phyloP scores from a whole-genome alignment of 2,888 invertebrate genomes.

The Gasteruption jaculator region DNA sequence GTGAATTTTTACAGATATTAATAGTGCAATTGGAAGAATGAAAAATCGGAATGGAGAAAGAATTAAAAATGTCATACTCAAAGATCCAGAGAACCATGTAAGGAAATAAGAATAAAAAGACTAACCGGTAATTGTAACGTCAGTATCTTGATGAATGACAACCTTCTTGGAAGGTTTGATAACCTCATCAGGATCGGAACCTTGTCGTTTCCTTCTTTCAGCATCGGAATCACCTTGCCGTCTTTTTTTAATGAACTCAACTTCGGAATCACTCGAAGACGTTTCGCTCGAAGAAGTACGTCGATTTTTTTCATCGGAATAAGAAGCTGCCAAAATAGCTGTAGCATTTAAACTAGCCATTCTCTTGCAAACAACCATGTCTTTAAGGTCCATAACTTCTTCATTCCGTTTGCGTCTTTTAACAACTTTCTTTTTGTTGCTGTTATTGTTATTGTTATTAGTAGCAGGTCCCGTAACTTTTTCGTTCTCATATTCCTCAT shows the following conservation, averaged over 20 bases:
- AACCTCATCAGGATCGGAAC: conserved; percentile 42
- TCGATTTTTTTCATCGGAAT: conserved; percentile 64
- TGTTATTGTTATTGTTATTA: conserved; percentile 37
- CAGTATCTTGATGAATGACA: conserved; percentile 81
- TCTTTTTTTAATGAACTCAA: conserved; percentile 44
- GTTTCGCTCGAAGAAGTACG: conserved; percentile 57
- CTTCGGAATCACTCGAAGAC: conserved; percentile 53
- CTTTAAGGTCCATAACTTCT: conserved; percentile 72
- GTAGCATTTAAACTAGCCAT: conserved; percentile 91
- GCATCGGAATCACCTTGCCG: conserved; percentile 44
- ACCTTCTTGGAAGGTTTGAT: conserved; percentile 55
- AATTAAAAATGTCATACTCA: no score
- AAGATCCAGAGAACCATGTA: background rate
- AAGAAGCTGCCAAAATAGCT: conserved; percentile 85
- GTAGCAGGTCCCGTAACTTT: conserved; percentile 27
- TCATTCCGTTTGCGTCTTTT: conserved; percentile 44
- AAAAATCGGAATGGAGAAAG: background rate
- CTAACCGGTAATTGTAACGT: conserved; percentile 75
- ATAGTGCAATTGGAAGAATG: background rate
- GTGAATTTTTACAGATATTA: background rate
- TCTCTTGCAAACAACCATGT: conserved; percentile 82
- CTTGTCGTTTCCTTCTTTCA: conserved; percentile 41
- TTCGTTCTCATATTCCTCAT: conserved; percentile 38
- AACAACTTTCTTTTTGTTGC: conserved; percentile 41
- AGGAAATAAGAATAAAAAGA: conserved; percentile 9